Conservation (phyloP, 2,888 invertebrate genomes). For the Hypercompe scribonia region DNA sequence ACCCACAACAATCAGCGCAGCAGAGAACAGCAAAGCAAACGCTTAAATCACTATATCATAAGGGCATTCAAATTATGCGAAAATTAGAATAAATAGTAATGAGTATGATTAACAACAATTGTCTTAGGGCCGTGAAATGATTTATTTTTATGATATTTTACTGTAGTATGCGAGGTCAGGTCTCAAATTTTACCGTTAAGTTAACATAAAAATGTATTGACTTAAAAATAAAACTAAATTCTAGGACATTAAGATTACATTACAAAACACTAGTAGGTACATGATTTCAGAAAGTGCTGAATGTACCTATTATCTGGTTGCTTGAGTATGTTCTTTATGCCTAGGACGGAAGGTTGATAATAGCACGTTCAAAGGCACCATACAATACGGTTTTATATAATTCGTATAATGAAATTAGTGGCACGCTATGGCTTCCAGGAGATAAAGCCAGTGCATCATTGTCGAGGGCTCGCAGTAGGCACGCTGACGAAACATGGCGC, state of each 20-base stretch:
- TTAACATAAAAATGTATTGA: background rate
- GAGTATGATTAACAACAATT: too few species aligned
- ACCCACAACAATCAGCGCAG: too few species aligned
- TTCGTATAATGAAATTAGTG: constrained; percentile 66
- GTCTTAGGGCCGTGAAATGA: too few species aligned
- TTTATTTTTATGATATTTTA: too few species aligned
- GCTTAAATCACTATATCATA: too few species aligned
- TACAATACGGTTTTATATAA: constrained; percentile 52
- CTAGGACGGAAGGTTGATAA: background rate
- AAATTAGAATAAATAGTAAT: too few species aligned
- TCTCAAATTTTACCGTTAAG: background rate
- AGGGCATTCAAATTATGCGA: too few species aligned
- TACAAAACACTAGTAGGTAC: background rate
- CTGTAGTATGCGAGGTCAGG: background rate
- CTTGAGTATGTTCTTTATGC: background rate
- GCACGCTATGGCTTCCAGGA: constrained; percentile 58
- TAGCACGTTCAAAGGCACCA: background rate
- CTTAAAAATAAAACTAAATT: background rate
- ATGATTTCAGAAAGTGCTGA: constrained; percentile 1
- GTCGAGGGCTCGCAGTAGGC: constrained; percentile 39
- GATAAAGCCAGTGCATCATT: constrained; percentile 54
- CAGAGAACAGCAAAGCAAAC: too few species aligned
- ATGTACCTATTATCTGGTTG: background rate
- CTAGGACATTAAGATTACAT: background rate
- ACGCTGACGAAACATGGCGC: constrained; percentile 33